Evolutionary conservation across 2,888 invertebrate species (phyloP), one percentile per base, ranked within the genome.

Genomic region (Kryphioiulus occultus): DNA sequence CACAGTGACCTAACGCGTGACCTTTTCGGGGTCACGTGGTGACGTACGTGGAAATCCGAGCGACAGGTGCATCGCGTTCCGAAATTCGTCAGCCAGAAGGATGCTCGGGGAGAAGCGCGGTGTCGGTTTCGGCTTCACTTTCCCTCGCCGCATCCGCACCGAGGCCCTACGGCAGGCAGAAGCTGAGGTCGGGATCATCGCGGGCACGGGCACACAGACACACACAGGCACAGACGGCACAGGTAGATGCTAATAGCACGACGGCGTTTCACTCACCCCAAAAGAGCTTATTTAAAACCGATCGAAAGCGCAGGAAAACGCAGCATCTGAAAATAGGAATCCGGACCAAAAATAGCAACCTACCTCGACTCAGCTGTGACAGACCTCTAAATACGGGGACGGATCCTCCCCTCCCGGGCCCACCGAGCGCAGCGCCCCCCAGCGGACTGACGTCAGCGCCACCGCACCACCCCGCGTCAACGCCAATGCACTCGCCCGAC

Each of bases 301-400:
- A 85, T 85, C 85, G 85, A 39, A 85, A 85, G 32, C 85, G 32
- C 85, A 85, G 85, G 85, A 85, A 85, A 53, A 53, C 59, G 44
- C 86, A 30, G 26, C 86, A 47, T 59, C 86, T 47, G 59, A 86
- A 86, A 86, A 86, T 53, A 53, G 59, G 86, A 59, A 59, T 32
- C 42, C 53, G 30, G 32, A 53, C 86, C 86, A 47, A 86, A 86
- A 86, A 86, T 86, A 86, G 86, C 86, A 32, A 39, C 86, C 59
- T 86, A 59, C 86, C 86, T 86, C 86, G 47, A 53, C 30, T 59
- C 86, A 59, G 42, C 86, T 47, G 86, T 86, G 86, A 86, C 47
- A 47, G 59, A 53, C 59, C 26, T 86, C 86, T 86, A 86, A 86
- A 86, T 86, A 86, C 86, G 86, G 86, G 39, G 30, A 19, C 32